Conservation (phyloP, 2,888 invertebrate genomes). For the Drosophila rubida region DNA sequence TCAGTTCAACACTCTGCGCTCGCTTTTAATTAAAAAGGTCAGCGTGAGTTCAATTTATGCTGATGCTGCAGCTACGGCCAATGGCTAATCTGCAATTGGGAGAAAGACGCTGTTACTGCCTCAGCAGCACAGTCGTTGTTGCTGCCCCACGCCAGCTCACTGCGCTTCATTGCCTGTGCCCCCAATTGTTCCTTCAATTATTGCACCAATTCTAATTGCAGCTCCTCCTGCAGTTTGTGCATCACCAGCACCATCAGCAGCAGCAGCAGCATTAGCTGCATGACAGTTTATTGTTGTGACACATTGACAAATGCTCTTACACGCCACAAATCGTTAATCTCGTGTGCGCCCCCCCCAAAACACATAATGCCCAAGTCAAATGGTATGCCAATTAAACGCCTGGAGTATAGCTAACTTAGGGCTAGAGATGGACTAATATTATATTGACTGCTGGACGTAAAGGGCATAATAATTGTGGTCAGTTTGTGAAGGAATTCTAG, state of each 20-base stretch:
- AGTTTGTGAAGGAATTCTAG: neutral
- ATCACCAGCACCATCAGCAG: neutral
- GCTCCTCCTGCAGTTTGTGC: constrained; percentile 2
- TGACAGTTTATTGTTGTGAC: constrained; percentile 71
- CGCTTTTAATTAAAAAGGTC: constrained; percentile 78
- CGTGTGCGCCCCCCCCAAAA: constrained; percentile 31
- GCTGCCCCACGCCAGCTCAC: neutral
- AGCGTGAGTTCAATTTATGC: constrained; percentile 69
- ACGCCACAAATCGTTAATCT: constrained; percentile 76
- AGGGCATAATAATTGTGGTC: neutral
- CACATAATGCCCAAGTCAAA: constrained; percentile 51
- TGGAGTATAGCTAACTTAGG: constrained; percentile 7
- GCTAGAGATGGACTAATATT: constrained; percentile 30
- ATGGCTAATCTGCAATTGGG: constrained; percentile 36
- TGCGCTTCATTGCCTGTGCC: neutral
- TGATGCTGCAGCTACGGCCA: constrained; percentile 54
- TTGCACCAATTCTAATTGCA: constrained; percentile 17
- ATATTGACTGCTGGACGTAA: neutral
- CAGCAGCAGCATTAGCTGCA: constrained; percentile 9
- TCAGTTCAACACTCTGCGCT: constrained; percentile 26
- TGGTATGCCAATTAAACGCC: constrained; percentile 71
- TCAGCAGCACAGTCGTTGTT: constrained; percentile 13
- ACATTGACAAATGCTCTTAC: constrained; percentile 73
- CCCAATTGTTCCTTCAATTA: constrained; percentile 19
- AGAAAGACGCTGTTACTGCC: constrained; percentile 43